Base-by-base conservation (phyloP, 2,888 invertebrate genomes). In the Hirudinaria manillensis region DNA sequence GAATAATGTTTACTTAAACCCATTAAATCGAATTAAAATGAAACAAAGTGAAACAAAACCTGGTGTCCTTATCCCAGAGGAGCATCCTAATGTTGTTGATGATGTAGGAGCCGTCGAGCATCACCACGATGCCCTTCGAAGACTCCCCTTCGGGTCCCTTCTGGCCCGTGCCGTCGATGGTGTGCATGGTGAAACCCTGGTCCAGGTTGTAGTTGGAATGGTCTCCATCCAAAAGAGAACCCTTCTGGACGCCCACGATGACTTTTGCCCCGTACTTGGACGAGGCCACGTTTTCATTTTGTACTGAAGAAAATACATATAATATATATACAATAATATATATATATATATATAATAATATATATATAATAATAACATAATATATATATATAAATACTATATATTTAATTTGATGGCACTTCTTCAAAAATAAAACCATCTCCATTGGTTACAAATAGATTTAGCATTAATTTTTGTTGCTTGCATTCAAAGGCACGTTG, bases 71-170 rank as follows among this genome's bases (percentile, higher is more conserved):
- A 87, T 98, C 98, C 95, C 96, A 97, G 19, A 99, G 88, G 80
- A 96, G 88, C 89, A 99, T 89, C 77, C 91, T 90, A 77, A 99
- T 89, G 83, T 94, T 92, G 88, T 99, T 99, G 81, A 99, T 89
- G 82, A 98, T 95, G 84, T 91, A 93, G 72, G 91, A 85, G 72
- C 83, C 82, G 34, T 86, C 86, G 75, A 97, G 88, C 81, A 92
- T 91, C 70, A 97, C 90, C 10, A 92, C 89, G 83, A 97, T 94
- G 77, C 93, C 92, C 84, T 6, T 68, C 2, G n/a, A 3, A 10
- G n/a, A 29, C 1, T 34, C 36, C 13, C n/a, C 68, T 29, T n/a
- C 36, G 32, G 90, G 89, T 4, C 83, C 83, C 4, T 34, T n/a
- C 29, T 16, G 13, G 16, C 32, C n/a, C 7, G 6, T 84, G 81